Evolutionary conservation across 1,140 invertebrate genomes (phyloP).

Genomic region (Procambarus virginalis): DNA sequence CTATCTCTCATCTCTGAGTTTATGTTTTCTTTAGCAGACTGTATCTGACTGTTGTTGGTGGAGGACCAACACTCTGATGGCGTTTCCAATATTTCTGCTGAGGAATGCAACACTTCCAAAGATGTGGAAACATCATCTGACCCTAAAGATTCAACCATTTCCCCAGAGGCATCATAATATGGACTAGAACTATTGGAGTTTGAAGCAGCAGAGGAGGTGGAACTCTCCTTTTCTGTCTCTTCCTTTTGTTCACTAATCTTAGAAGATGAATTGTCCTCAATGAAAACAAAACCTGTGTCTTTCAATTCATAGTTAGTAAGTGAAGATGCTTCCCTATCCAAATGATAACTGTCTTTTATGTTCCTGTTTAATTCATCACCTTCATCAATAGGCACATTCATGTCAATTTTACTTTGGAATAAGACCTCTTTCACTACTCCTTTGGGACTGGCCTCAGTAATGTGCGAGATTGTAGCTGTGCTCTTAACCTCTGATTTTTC

Average conservation of each 20-base stretch:
- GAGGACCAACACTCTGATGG: constrained; percentile 3
- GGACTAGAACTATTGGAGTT: constrained; percentile 56
- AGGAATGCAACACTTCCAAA: constrained; percentile 65
- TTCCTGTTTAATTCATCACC: neutral
- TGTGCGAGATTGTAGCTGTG: neutral
- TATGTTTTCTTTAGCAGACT: neutral
- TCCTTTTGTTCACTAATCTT: neutral
- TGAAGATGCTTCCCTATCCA: neutral
- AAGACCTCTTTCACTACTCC: neutral
- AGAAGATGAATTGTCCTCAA: neutral
- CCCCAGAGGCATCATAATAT: constrained; percentile 59
- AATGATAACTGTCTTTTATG: neutral
- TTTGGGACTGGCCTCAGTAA: neutral
- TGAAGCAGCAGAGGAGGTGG: constrained; percentile 25
- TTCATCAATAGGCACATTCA: neutral
- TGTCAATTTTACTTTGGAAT: neutral
- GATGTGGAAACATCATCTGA: constrained; percentile 66
- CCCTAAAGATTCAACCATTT: constrained; percentile 50
- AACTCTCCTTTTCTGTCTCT: constrained; percentile 21
- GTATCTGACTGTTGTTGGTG: neutral
- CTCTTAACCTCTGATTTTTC: neutral
- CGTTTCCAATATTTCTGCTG: constrained; percentile 55
- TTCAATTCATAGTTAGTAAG: constrained; percentile 35
- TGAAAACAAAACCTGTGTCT: constrained; percentile 38
- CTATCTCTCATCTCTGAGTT: neutral